Conservation (phyloP, 1,140 invertebrate species). For the Anagrus nilaparvatae region DNA sequence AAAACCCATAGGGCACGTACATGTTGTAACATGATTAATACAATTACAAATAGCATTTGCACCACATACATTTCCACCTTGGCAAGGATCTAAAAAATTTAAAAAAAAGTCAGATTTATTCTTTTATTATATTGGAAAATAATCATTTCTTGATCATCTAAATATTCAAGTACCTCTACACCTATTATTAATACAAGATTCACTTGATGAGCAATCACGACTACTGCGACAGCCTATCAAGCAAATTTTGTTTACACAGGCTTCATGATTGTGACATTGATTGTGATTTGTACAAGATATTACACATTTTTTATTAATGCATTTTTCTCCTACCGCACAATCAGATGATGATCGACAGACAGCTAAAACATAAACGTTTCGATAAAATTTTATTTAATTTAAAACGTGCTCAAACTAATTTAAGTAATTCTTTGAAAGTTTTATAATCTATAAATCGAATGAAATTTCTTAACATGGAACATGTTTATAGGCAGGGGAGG, state of each 20-base stretch:
- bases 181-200: slow-evolving; percentile 74
- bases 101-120: neutral
- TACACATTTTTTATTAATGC: slow-evolving; percentile 65
- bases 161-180: slow-evolving; percentile 55
- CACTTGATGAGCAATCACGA: slow-evolving; percentile 60
- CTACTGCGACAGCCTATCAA: slow-evolving; percentile 72
- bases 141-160: too few relatives aligned
- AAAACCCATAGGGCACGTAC: slow-evolving; percentile 72
- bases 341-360: slow-evolving; percentile 68
- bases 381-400: too few relatives aligned
- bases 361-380: too few relatives aligned
- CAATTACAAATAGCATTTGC: slow-evolving; percentile 73
- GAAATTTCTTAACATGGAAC: too few relatives aligned
- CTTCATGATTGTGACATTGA: slow-evolving; percentile 68
- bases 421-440: too few relatives aligned
- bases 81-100: slow-evolving; percentile 57
- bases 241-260: slow-evolving; percentile 70
- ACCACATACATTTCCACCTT: slow-evolving; percentile 64
- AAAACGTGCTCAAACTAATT: too few relatives aligned
- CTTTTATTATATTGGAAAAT: neutral
- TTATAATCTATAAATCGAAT: too few relatives aligned
- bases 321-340: slow-evolving; percentile 70
- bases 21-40: slow-evolving; percentile 57
- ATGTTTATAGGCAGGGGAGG: too few relatives aligned
- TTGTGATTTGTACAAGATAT: slow-evolving; percentile 66